Base-by-base conservation (phyloP, 64 coral and sea anemone genomes). In the Anthopleura sola region DNA sequence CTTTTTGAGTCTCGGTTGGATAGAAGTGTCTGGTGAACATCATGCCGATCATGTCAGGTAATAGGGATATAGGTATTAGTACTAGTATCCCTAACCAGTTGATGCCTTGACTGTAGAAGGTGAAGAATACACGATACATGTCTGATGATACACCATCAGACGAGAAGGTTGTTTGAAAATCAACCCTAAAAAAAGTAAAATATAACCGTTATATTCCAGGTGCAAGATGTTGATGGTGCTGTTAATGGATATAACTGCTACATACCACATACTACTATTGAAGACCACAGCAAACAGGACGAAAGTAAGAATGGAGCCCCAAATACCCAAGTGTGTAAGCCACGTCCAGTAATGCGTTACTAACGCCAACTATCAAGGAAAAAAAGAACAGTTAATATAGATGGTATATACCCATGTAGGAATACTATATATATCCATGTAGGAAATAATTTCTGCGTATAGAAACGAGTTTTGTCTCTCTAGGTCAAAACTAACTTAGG, bases 261-360 rank as follows among this genome's bases (percentile, higher is more conserved):
- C 89, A 84, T 82, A 98, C 96, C 96, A 98, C 13, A 89, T 89
- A 49, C 69, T 39, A 21, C 86, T 82, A 50, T 88, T 94, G 46
- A 89, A 94, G 39, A 94, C 78, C 53, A 86, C 47, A 0, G 87
- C 88, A 38, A 94, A 90, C 16, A 94, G 38, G 40, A 99, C 88
- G 50, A 94, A 94, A 12, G 88, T 66, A 50, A 88, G 16, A 29
- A 99, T 95, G 36, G 93, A 98, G 3, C 96, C 96, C 96, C 96
- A 98, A 21, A 88, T 94, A 55, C 87, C 80, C 1, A 98, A 51
- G 80, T 98, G 96, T 51, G 60, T 98, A 54, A 98, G 79, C 44
- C 93, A 88, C 39, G 96, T 94, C 96, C 96, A 98, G 60, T 98
- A 98, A 83, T 92, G 90, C 5, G 96, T 94, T 36, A 90, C 93